Conservation (phyloP, 2,797 vertebrate genomes). For the Cottoperca gobio region DNA sequence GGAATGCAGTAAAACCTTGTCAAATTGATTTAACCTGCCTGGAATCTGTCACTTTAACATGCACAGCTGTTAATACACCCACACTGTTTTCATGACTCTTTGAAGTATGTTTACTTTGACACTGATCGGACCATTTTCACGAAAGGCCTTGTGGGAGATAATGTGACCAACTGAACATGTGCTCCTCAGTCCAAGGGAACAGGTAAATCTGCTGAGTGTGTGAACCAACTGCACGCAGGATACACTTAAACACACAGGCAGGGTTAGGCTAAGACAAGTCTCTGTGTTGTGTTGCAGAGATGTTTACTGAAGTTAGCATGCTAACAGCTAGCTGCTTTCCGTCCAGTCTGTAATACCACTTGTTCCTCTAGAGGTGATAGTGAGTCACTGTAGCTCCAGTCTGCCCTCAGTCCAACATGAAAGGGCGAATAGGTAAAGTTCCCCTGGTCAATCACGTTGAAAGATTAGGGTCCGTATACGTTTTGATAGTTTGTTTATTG, state of each 20-base stretch:
- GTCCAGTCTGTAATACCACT: too few relatives aligned
- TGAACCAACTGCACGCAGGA: neutral
- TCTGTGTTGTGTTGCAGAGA: too few relatives aligned
- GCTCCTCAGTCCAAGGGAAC: neutral
- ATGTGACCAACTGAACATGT: slow-evolving; percentile 25
- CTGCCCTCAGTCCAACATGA: too few relatives aligned
- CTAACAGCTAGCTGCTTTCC: too few relatives aligned
- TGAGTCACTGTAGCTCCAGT: too few relatives aligned
- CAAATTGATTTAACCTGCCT: slow-evolving; percentile 69
- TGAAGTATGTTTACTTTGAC: slow-evolving; percentile 62
- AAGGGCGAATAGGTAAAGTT: too few relatives aligned
- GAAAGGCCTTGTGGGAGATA: slow-evolving; percentile 36
- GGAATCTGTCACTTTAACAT: slow-evolving; percentile 59
- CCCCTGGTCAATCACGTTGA: too few relatives aligned
- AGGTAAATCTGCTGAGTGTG: neutral
- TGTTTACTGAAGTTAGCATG: too few relatives aligned
- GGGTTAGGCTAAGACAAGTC: neutral
- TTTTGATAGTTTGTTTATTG: too few relatives aligned
- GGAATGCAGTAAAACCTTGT: slow-evolving; percentile 68
- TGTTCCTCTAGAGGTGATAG: too few relatives aligned
- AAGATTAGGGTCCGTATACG: too few relatives aligned
- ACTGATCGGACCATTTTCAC: slow-evolving; percentile 41
- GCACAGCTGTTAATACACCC: slow-evolving; percentile 64
- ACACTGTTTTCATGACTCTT: slow-evolving; percentile 55
- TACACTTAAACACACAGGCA: slow-evolving; percentile 18